Evolutionary conservation across 2,888 invertebrate genomes (phyloP).

Genomic region (Lydus trimaculatus): DNA sequence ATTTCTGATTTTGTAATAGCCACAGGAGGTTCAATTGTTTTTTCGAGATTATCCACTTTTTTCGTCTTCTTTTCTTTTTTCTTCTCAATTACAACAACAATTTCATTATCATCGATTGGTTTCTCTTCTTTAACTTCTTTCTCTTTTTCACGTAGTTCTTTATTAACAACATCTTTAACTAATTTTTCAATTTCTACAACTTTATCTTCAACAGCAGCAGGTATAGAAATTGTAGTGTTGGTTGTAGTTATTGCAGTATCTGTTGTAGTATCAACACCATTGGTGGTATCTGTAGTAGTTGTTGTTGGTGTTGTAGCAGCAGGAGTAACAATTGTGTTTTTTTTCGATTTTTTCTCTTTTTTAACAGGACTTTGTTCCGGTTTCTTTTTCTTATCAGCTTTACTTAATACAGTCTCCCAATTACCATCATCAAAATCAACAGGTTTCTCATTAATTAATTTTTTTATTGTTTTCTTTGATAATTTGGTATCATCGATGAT

Average conservation of each 20-base stretch:
- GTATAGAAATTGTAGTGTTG: background rate
- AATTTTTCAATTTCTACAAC: constrained; percentile 61
- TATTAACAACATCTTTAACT: constrained; percentile 63
- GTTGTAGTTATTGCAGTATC: background rate
- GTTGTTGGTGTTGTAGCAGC: too few relatives aligned
- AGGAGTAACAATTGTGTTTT: constrained; percentile 21
- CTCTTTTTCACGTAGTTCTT: constrained; percentile 59
- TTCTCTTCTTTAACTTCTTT: constrained; percentile 42
- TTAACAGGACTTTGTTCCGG: constrained; percentile 59
- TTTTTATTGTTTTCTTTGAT: constrained; percentile 66
- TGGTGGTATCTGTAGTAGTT: background rate
- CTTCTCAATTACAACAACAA: constrained; percentile 42
- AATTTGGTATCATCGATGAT: constrained; percentile 63
- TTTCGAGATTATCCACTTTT: constrained; percentile 47
- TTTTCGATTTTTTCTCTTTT: constrained; percentile 57
- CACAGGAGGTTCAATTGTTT: constrained; percentile 18
- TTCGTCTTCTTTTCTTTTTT: constrained; percentile 57
- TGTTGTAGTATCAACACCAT: background rate
- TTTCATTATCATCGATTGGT: constrained; percentile 46
- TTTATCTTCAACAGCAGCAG: constrained; percentile 48
- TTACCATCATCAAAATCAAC: constrained; percentile 77
- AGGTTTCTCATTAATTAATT: constrained; percentile 69
- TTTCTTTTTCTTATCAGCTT: constrained; percentile 77
- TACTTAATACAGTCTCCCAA: constrained; percentile 76
- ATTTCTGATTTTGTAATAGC: background rate